Conservation (phyloP, 37 sponge, comb jelly and placozoan species). For the Trichoplax adhaerens region DNA sequence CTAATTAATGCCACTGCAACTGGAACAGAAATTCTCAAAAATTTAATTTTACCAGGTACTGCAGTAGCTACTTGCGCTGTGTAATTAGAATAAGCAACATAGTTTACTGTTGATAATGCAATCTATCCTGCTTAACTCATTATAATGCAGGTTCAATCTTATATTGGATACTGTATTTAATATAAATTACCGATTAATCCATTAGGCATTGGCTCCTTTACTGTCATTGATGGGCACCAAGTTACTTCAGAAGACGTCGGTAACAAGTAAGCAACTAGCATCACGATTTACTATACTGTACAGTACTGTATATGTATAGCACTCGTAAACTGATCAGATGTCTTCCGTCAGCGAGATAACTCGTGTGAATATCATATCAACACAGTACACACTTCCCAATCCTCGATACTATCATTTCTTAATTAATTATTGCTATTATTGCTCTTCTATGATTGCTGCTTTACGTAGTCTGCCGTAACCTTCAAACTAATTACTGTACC, state of each 20-base stretch:
- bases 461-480: no score
- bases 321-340: no score
- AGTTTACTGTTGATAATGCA: slow-evolving; percentile 8
- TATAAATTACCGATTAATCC: not conserved
- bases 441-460: no score
- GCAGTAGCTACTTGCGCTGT: slow-evolving; percentile 6
- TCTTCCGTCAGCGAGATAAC: not conserved
- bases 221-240: slow-evolving; percentile 39
- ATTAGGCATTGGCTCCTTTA: slow-evolving; percentile 38
- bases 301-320: no score
- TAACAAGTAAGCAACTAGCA: slow-evolving; percentile 14
- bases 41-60: slow-evolving; percentile 75
- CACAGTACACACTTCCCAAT: no score
- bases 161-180: not conserved
- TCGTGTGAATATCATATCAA: not conserved
- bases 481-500: no score
- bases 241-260: slow-evolving; percentile 43
- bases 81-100: slow-evolving; percentile 2
- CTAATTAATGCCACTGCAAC: slow-evolving; percentile 78
- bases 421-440: no score
- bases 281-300: no score
- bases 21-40: slow-evolving; percentile 85
- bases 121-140: not conserved
- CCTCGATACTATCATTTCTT: no score
- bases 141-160: no score